Base-by-base conservation (phyloP, 1,140 invertebrate genomes). In the Scylla paramamosain region DNA sequence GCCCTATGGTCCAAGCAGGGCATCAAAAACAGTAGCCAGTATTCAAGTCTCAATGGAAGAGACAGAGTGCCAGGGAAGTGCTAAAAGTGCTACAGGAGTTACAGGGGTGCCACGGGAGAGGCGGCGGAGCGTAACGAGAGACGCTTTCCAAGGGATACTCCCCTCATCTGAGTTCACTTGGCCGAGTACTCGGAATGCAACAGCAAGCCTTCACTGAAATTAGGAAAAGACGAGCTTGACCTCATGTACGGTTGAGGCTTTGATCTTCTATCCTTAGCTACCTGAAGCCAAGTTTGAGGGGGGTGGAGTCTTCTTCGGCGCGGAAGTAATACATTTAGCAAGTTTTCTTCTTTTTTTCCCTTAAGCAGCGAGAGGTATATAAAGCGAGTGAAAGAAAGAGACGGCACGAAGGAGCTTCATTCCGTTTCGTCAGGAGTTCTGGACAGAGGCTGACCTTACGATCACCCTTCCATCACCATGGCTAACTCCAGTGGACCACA, bases 401-500 rank as follows among this genome's bases (percentile, higher is more conserved):
- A 20, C 45, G 32, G 45, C n/a, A 20, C 86, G 86, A 88, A 39
- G 31, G 31, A 45, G 86, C 45, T 88, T 45, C 86, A 88, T 46
- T 88, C 86, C 45, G 31, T 39, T 88, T 88, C 31, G 31, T 88
- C 86, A 88, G 86, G 45, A 88, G 86, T 88, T 45, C 86, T 7
- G 86, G 31, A 88, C 29, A 88, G 86, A 88, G 86, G 86, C 45
- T 25, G 7, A 46, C 29, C 67, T 77, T n/a, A 77, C 67, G n/a
- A 25, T n/a, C 25, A 77, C 16, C 20, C 12, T 45, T 46, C 6
- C 39, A 52, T 28, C 48, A 91, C 90, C n/a, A 93, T 93, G 92
- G 92, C 82, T 6, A 93, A 93, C 92, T 6, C 46, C 20, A 93
- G 83, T 20, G 92, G 96, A 96, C 93, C 97, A 96, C 25, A 88